Evolutionary conservation across 1,140 invertebrate species (phyloP).

Genomic region (Brachionus plicatilis): DNA sequence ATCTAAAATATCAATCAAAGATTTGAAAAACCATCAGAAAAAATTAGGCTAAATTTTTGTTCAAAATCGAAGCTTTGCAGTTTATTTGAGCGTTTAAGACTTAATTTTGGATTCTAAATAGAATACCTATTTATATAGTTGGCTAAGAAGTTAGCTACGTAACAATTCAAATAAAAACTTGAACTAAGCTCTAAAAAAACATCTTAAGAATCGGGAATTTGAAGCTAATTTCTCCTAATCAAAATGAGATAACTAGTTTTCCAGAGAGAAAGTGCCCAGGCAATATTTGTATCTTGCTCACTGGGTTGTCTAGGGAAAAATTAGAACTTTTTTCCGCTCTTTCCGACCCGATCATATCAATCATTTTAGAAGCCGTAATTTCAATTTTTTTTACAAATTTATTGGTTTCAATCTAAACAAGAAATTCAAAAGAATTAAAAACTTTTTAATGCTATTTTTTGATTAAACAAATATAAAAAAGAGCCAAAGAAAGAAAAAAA

Average conservation of each 20-base stretch:
- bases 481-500: not conserved
- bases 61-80: not conserved
- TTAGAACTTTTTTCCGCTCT: not conserved
- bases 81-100: not conserved
- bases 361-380: not conserved
- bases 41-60: not conserved
- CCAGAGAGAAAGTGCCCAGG: not conserved
- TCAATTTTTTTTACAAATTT: not conserved
- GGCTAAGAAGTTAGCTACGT: not conserved
- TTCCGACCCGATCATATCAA: not conserved
- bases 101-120: not conserved
- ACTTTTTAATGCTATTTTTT: not conserved
- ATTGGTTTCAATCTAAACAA: not conserved
- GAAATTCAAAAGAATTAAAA: not conserved
- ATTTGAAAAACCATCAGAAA: not conserved
- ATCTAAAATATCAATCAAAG: not conserved
- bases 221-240: not conserved
- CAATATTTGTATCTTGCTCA: not conserved
- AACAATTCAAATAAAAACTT: not conserved
- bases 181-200: not conserved
- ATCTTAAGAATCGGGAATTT: not conserved
- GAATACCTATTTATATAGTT: not conserved
- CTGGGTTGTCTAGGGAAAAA: not conserved
- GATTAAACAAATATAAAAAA: not conserved
- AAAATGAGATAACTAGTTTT: not conserved